Base-by-base conservation (phyloP, 2,888 invertebrate genomes). In the Sphecodes monilicornis region DNA sequence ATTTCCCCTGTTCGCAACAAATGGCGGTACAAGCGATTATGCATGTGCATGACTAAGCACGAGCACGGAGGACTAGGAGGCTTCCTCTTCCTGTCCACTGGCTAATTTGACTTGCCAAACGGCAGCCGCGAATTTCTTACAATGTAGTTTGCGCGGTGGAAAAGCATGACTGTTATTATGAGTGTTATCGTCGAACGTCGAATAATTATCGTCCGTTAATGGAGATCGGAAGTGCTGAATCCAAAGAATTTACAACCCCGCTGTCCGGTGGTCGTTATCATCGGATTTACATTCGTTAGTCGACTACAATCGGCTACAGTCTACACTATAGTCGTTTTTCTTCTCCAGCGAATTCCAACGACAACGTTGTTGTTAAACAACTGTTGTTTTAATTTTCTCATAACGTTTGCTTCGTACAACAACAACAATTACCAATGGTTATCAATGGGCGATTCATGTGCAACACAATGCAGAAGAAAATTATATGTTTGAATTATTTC, bases 31-130 rank as follows among this genome's bases (percentile, higher is more conserved):
- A 79, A 80, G 57, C 74, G 64, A 50, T 43, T 36, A 57, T 26
- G 43, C 70, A 57, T 76, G 64, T 64, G 60, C 60, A 26, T 39
- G 64, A 32, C 10, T 64, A 64, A 64, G 64, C 64, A 29, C 29
- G 32, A 64, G 64, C 64, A 29, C 29, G 32, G 10, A 32, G 8
- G 32, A 10, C 32, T 6, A 18, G 29, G 32, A 16, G 60, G 32
- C 64, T 8, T 29, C 32, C 64, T 71, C 76, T 86, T 88, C 83
- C 83, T 81, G 85, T 46, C 50, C 57, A 39, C 60, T 16, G n/a
- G 18, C 13, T 3, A 66, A 85, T 84, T 85, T 87, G 82, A 84
- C 85, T 85, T 88, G 83, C 83, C 80, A 85, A 86, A 32, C 66
- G 66, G 13, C 6, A 68, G 39, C 29, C 54, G 71, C 77, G 81